These are phyloP conservation scores for Lamproptera curius DNA, from an alignment of 2,888 invertebrate species.

Conservation along the genomic window DNA sequence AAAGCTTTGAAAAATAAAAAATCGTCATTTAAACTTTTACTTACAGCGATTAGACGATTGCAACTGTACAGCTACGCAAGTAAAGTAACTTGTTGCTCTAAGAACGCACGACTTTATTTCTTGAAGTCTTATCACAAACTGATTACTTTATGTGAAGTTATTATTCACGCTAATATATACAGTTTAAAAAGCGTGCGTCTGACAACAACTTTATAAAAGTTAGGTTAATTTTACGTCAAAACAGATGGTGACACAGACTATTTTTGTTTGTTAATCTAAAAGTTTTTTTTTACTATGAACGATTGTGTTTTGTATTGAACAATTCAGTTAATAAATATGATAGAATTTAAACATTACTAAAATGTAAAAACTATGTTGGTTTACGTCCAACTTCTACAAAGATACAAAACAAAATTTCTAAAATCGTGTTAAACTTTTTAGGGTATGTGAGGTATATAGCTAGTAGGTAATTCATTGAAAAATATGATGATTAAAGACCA, in stretches of 20 bases:
- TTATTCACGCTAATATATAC: slow-evolving; percentile 19
- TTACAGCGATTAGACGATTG: slow-evolving; percentile 10
- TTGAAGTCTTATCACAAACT: slow-evolving; percentile 16
- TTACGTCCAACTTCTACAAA: too few species aligned
- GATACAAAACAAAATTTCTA: too few species aligned
- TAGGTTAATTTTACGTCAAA: slow-evolving; percentile 21
- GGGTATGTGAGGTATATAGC: too few species aligned
- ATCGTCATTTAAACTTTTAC: neutral
- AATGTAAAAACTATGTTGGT: too few species aligned
- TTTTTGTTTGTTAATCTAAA: neutral
- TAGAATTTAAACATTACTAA: too few species aligned
- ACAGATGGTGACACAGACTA: slow-evolving; percentile 8
- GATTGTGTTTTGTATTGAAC: too few species aligned
- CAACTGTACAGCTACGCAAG: slow-evolving; percentile 6
- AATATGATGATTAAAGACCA: too few species aligned
- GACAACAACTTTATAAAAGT: slow-evolving; percentile 5
- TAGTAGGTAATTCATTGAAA: too few species aligned
- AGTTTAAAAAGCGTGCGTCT: slow-evolving; percentile 10
- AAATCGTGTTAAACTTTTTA: too few species aligned
- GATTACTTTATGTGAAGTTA: slow-evolving; percentile 16
- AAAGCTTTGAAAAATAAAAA: too few species aligned
- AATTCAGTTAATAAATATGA: too few species aligned
- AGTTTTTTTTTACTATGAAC: too few species aligned
- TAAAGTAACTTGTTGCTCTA: slow-evolving; percentile 9
- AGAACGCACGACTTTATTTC: slow-evolving; percentile 13